phyloP scores from a whole-genome alignment of 2,888 invertebrate genomes.

The Ceramica pisi region DNA sequence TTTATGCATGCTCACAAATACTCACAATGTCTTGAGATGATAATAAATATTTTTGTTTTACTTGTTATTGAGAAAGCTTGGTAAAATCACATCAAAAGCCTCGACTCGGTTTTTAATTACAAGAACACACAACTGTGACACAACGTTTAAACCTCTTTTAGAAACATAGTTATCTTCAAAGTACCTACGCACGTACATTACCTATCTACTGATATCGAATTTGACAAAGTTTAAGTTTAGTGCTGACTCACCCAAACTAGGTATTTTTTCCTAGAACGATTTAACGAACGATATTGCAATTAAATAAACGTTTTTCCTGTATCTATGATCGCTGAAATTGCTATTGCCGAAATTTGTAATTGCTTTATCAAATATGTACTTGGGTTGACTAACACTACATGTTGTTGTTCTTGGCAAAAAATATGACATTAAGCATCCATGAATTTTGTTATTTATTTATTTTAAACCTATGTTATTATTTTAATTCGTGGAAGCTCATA shows the following conservation, averaged over 20 bases:
- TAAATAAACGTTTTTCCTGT: constrained; percentile 47
- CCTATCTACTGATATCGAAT: constrained; percentile 40
- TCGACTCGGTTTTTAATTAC: not conserved
- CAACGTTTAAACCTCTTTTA: constrained; percentile 11
- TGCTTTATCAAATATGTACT: constrained; percentile 9
- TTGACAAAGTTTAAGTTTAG: constrained; percentile 27
- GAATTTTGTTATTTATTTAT: constrained; percentile 3
- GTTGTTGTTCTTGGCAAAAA: constrained; percentile 6
- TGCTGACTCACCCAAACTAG: constrained; percentile 10
- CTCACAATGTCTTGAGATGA: too few relatives aligned
- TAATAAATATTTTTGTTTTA: too few relatives aligned
- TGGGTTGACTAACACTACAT: constrained; percentile 4
- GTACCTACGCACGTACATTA: constrained; percentile 12
- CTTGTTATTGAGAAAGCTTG: not conserved
- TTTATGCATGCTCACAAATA: too few relatives aligned
- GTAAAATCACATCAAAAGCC: constrained; percentile 6
- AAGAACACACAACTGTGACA: not conserved
- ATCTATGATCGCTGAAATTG: constrained; percentile 7
- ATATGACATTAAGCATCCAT: not conserved
- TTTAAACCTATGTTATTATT: not conserved
- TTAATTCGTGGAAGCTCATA: not conserved
- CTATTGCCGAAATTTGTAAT: constrained; percentile 24
- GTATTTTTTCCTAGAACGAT: constrained; percentile 41
- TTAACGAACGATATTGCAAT: constrained; percentile 19
- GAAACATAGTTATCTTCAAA: constrained; percentile 25